These are phyloP conservation scores for Anoplopoma fimbria DNA, from an alignment of 2,113 vertebrate species.

Conservation along the genomic window DNA sequence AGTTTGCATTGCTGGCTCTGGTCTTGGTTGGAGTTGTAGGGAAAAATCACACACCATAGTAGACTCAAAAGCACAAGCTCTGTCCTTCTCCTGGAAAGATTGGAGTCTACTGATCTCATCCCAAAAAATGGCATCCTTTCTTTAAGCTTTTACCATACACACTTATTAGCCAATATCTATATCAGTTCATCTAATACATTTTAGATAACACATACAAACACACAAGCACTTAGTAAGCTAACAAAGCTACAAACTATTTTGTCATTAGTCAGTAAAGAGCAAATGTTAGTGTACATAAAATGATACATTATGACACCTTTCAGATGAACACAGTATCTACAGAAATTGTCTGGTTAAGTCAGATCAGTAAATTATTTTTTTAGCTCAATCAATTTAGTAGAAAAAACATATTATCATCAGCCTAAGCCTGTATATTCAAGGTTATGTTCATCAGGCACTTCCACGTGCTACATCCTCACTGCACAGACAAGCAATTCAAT, in stretches of 20 bases:
- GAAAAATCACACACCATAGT: slow-evolving; percentile 43
- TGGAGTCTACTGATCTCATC: background rate
- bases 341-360: background rate
- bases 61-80: slow-evolving; percentile 47
- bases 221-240: background rate
- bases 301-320: background rate
- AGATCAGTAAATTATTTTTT: background rate
- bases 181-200: background rate
- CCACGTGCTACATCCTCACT: background rate
- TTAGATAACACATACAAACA: background rate
- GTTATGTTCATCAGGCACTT: background rate
- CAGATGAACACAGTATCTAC: background rate
- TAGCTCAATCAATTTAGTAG: background rate
- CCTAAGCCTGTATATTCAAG: background rate
- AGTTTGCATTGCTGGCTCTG: slow-evolving; percentile 64
- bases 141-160: background rate
- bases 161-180: background rate
- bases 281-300: background rate
- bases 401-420: background rate
- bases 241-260: background rate
- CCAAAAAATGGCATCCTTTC: slow-evolving; percentile 28
- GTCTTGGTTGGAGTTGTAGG: slow-evolving; percentile 27
- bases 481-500: slow-evolving; percentile 1
- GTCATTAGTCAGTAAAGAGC: background rate
- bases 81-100: background rate